Conservation (phyloP, 2,888 invertebrate genomes). For the Lycaena phlaeas region DNA sequence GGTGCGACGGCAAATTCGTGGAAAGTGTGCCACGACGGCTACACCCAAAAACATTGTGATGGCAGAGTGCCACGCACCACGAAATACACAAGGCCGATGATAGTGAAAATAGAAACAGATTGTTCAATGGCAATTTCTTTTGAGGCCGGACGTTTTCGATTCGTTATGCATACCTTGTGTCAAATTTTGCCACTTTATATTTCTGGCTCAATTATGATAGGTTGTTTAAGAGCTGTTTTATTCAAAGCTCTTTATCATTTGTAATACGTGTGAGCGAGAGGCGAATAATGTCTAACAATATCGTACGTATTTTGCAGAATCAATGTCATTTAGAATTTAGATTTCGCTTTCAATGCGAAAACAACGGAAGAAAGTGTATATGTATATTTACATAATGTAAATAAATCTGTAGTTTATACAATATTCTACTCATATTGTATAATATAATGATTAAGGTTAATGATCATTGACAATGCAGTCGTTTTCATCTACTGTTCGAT, state of each 20-base stretch:
- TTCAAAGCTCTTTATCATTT: neutral
- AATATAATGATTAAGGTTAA: too few relatives aligned
- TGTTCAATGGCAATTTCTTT: slow-evolving; percentile 17
- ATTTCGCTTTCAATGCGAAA: neutral
- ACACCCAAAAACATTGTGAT: slow-evolving; percentile 47
- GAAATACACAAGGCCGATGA: slow-evolving; percentile 57
- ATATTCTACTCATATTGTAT: too few relatives aligned
- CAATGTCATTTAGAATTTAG: neutral
- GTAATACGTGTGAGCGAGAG: neutral
- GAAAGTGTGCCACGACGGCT: slow-evolving; percentile 50
- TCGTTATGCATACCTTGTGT: slow-evolving; percentile 6
- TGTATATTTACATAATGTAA: too few relatives aligned
- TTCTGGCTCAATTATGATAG: neutral
- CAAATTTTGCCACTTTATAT: neutral
- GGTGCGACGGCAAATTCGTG: slow-evolving; percentile 21
- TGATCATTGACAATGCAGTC: too few relatives aligned
- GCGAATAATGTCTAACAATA: neutral
- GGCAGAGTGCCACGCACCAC: slow-evolving; percentile 53
- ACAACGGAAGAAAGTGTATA: neutral
- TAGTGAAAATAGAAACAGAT: slow-evolving; percentile 45
- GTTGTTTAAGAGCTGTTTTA: neutral
- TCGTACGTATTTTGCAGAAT: too few relatives aligned
- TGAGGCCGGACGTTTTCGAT: slow-evolving; percentile 7
- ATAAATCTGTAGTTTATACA: neutral
- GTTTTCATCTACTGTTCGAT: too few relatives aligned